phyloP scores from a whole-genome alignment of 2,797 vertebrate species.

The Acipenser transmontanus region DNA sequence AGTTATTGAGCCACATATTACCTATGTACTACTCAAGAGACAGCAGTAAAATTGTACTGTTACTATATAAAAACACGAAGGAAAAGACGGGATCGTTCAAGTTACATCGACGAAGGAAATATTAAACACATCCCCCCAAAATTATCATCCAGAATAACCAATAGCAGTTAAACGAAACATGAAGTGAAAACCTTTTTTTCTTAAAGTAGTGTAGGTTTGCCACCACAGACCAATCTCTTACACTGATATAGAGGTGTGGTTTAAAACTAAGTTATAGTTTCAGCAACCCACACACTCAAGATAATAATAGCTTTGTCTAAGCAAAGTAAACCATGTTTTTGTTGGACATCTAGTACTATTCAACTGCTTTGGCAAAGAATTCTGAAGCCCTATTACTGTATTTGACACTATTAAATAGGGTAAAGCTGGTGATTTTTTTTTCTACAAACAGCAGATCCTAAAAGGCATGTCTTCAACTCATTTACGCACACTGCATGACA shows the following conservation, averaged over 20 bases:
- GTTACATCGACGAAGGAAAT: no score
- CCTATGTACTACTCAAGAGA: no score
- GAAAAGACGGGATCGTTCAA: no score
- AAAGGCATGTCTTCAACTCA: neutral
- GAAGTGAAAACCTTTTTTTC: neutral
- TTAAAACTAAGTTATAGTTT: neutral
- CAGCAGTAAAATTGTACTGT: no score
- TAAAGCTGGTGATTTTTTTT: no score
- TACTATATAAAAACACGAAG: no score
- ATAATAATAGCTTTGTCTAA: neutral
- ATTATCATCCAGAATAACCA: no score
- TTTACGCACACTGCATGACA: constrained; percentile 7
- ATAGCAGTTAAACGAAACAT: no score
- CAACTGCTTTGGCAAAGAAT: neutral
- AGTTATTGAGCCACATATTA: no score
- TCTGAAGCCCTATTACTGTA: neutral
- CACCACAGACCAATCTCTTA: neutral
- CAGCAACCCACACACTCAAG: neutral
- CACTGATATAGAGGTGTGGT: neutral
- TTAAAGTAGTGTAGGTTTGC: neutral
- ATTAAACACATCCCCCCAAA: no score
- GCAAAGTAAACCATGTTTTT: neutral
- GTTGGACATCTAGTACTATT: neutral
- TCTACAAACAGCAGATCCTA: neutral
- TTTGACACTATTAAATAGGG: no score